phyloP scores from a whole-genome alignment of 2,113 vertebrate species.

The Fregata magnificens region DNA sequence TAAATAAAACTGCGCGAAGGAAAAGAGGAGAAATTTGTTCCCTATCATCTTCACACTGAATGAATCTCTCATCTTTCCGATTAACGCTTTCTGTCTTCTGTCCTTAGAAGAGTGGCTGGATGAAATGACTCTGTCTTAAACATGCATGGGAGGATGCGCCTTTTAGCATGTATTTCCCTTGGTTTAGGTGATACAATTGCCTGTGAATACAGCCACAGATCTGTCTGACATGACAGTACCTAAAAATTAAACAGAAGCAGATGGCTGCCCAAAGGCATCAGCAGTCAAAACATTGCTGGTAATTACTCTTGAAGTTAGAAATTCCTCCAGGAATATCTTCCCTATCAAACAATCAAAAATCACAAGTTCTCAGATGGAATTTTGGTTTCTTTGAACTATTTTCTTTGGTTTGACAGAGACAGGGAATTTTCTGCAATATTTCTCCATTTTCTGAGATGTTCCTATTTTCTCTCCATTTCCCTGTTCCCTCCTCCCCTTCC shows the following conservation, averaged over 20 bases:
- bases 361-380: not conserved
- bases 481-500: not conserved
- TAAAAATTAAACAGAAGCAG: not conserved
- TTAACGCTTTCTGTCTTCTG: not conserved
- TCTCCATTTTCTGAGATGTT: not conserved
- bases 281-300: not conserved
- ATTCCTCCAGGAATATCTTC: not conserved
- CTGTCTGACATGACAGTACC: not conserved
- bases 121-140: not conserved
- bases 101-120: not conserved
- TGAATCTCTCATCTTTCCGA: not conserved
- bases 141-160: not conserved
- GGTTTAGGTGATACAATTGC: not conserved
- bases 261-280: slow-evolving; percentile 25
- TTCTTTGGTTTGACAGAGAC: not conserved
- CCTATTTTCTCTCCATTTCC: not conserved
- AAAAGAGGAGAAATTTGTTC: not conserved
- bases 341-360: not conserved
- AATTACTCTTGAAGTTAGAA: slow-evolving; percentile 26
- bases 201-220: not conserved
- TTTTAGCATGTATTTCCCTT: not conserved
- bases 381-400: not conserved
- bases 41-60: not conserved
- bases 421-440: not conserved
- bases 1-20: not conserved